These are phyloP conservation scores for Calliscelio sp. DNA, from an alignment of 2,888 invertebrate species.

Conservation along the genomic window DNA sequence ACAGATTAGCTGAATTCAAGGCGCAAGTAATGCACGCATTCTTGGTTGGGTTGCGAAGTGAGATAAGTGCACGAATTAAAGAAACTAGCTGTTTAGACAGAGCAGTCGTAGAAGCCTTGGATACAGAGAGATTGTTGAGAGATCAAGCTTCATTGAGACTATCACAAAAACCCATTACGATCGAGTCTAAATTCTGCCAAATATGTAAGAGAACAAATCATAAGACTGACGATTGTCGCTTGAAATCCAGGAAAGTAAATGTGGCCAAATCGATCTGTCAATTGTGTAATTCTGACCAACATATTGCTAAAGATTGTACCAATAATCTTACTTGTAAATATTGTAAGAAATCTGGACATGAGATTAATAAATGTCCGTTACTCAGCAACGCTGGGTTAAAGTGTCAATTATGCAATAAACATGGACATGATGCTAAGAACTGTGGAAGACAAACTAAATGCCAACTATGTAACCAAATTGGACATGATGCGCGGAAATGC, in stretches of 20 bases:
- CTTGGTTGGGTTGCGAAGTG: slow-evolving; percentile 7
- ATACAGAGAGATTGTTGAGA: too few species aligned
- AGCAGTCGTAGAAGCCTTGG: too few species aligned
- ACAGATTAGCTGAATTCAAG: not conserved
- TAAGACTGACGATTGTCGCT: not conserved
- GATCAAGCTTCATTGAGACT: too few species aligned
- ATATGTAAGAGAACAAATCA: slow-evolving; percentile 1
- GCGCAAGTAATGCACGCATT: not conserved
- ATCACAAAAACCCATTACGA: too few species aligned
- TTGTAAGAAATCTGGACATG: not conserved
- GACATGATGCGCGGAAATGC: too few species aligned
- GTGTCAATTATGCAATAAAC: too few species aligned
- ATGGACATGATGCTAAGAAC: too few species aligned
- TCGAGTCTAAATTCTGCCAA: too few species aligned
- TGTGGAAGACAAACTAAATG: not conserved
- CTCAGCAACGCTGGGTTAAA: too few species aligned
- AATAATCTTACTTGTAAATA: not conserved
- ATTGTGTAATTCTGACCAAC: not conserved
- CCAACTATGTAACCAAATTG: not conserved
- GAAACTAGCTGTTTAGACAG: not conserved
- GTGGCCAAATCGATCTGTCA: not conserved
- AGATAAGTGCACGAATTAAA: not conserved
- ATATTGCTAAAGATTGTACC: slow-evolving; percentile 4
- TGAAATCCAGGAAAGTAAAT: too few species aligned
- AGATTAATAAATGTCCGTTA: not conserved